phyloP scores from a whole-genome alignment of 2,113 vertebrate genomes.

The Drymodes brunneopygia region DNA sequence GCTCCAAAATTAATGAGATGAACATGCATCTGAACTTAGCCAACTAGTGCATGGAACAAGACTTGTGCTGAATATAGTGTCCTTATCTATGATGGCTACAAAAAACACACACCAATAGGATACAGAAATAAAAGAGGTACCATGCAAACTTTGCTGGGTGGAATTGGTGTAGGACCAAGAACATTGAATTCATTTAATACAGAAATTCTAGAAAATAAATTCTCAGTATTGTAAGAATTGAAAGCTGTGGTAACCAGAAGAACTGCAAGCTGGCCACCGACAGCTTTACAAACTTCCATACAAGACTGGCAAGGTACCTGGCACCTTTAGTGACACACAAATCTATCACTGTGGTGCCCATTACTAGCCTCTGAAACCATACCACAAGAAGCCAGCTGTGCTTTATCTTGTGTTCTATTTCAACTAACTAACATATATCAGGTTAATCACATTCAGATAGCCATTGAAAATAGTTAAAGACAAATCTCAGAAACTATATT shows the following conservation, averaged over 20 bases:
- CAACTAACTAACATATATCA: not conserved
- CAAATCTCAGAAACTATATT: not conserved
- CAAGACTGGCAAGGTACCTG: not conserved
- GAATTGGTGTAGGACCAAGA: not conserved
- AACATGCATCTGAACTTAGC: not conserved
- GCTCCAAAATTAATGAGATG: not conserved
- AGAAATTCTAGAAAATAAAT: not conserved
- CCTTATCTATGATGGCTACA: not conserved
- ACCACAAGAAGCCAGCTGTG: not conserved
- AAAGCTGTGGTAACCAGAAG: not conserved
- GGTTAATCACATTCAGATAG: not conserved
- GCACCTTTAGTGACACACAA: not conserved
- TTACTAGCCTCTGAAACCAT: not conserved
- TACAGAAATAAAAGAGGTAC: not conserved
- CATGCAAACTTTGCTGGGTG: not conserved
- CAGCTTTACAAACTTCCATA: not conserved
- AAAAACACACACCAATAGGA: not conserved
- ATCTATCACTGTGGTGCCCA: not conserved
- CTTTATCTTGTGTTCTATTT: not conserved
- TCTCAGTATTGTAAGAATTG: not conserved
- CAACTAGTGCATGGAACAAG: not conserved
- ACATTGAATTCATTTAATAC: not conserved
- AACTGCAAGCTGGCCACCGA: not conserved
- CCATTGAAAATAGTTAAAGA: not conserved
- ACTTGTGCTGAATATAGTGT: not conserved